These are phyloP conservation scores for Microplitis mediator DNA, from an alignment of 1,140 invertebrate genomes.

Conservation along the genomic window DNA sequence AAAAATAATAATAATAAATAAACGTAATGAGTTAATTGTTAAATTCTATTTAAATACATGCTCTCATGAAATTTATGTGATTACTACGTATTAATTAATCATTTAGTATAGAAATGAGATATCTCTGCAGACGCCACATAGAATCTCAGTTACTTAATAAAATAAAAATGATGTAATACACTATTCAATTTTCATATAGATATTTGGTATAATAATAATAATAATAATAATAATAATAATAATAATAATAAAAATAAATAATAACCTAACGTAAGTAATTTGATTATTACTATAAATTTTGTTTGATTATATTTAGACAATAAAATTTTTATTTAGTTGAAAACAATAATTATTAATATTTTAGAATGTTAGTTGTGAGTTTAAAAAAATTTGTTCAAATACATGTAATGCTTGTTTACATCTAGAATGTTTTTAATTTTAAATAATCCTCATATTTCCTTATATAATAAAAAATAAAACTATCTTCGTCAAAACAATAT, in stretches of 20 bases:
- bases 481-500: too few relatives aligned
- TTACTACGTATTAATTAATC: conserved; percentile 39
- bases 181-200: neutral
- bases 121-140: conserved; percentile 17
- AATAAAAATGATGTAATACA: conserved; percentile 20
- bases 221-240: neutral
- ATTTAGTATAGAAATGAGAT: conserved; percentile 25
- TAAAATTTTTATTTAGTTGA: conserved; percentile 14
- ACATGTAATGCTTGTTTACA: conserved; percentile 23
- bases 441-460: neutral
- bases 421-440: neutral
- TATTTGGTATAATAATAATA: neutral
- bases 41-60: conserved; percentile 1
- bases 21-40: neutral
- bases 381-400: conserved; percentile 17
- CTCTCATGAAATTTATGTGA: conserved; percentile 32
- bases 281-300: too few relatives aligned
- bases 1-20: neutral
- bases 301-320: neutral
- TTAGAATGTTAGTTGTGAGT: neutral
- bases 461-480: neutral
- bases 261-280: neutral
- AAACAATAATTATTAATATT: neutral
- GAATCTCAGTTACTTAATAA: conserved; percentile 28
- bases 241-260: neutral